Percentiles rank a stretch among this genome's conserved stretches.
Conservation (phyloP, 2,888 invertebrate species). For the Dysmachus trigonus region DNA sequence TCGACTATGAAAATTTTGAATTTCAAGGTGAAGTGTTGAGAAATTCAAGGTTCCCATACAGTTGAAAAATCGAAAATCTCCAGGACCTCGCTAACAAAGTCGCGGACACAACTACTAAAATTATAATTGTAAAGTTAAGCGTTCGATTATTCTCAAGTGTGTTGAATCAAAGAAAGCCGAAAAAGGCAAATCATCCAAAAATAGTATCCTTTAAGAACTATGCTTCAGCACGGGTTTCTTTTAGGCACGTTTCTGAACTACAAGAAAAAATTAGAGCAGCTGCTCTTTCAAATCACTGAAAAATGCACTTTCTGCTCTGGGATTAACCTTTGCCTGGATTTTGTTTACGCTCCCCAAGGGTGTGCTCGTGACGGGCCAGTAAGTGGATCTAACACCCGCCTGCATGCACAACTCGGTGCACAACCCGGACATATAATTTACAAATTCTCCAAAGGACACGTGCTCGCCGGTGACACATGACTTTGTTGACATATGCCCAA, state of each 20-base stretch:
- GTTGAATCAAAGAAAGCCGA: background rate
- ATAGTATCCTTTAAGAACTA: background rate
- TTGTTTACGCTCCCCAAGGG: slow-evolving; percentile 10
- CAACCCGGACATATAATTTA: slow-evolving; percentile 31
- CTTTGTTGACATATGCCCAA: slow-evolving; percentile 27
- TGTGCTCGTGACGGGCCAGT: background rate
- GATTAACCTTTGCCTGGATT: background rate
- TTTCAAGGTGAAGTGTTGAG: too few relatives aligned
- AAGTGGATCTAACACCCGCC: background rate
- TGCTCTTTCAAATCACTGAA: background rate
- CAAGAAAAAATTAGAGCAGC: background rate
- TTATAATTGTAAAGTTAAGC: background rate
- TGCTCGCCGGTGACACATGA: slow-evolving; percentile 16
- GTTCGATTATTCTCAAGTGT: background rate
- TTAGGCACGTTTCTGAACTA: background rate
- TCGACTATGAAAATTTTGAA: too few relatives aligned
- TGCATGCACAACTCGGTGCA: background rate
- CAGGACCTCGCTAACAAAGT: too few relatives aligned
- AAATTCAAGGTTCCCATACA: too few relatives aligned
- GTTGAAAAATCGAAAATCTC: too few relatives aligned
- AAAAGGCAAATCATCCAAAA: background rate
- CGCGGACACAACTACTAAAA: too few relatives aligned
- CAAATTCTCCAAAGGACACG: slow-evolving; percentile 21
- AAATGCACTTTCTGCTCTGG: background rate
- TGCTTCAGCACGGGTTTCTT: background rate